Base-by-base conservation (phyloP, 2,113 vertebrate species). In the Melanotaenia duboulayi region DNA sequence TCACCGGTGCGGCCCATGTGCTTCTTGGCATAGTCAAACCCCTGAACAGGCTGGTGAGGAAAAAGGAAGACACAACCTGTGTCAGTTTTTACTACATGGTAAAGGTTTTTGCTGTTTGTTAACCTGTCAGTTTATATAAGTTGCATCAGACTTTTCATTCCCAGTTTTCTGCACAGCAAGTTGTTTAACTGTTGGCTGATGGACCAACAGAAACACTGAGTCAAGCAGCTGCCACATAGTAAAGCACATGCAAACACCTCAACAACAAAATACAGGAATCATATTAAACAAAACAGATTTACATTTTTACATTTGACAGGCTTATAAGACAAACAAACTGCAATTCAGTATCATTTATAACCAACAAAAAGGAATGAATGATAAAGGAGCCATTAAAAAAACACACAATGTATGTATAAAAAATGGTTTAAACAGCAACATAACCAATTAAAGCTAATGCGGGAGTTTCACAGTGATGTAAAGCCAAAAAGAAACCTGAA, bases 11-110 rank as follows among this genome's bases (percentile, higher is more conserved):
- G 96, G 23, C 97, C 97, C 89, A 99, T 93, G 89, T 99, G 98
- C 77, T 99, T 96, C 90, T 99, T 99, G 86, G 97, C 97, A 14
- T 99, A 99, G 87, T 99, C 98, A 73, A 99, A 99, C 39, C 97
- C 97, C 93, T 99, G 97, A 23, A 99, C 97, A 7, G 98, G 98
- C 97, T 99, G 90, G 13, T 55, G 64, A 74, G n/a, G 13, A 0
- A 51, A 40, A 72, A 1, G 11, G 65, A 1, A 1, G 28, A 57
- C 24, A 64, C 48, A 39, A 9, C 0, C 56, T 28, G 7, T 32
- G 24, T 82, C 17, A 66, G 4, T 28, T 28, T n/a, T 22, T 25
- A 70, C n/a, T 60, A 48, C 13, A 46, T 24, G 28, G 11, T 67
- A 12, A 42, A 13, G 32, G 32, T 35, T 16, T 16, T 4, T 9